Conservation (phyloP, 2,888 invertebrate genomes). For the Folsomia candida region DNA sequence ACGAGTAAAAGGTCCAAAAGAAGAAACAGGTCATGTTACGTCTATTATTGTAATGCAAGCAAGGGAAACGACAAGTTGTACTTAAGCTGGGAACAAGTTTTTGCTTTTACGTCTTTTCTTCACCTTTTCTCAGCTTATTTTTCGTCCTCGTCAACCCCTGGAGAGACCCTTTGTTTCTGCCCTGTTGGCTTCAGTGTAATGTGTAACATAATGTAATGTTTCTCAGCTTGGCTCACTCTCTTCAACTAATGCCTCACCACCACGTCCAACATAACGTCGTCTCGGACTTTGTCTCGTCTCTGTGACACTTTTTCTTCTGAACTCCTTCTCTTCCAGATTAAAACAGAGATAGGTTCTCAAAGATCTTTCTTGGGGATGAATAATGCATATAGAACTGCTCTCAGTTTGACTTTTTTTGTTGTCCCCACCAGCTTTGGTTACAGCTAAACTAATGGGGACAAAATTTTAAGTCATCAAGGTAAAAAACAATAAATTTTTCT, state of each 20-base stretch:
- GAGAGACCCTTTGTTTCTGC: constrained; percentile 15
- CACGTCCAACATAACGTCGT: neutral
- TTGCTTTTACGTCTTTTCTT: constrained; percentile 20
- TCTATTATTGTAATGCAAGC: neutral
- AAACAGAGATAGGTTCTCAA: neutral
- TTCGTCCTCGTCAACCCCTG: constrained; percentile 16
- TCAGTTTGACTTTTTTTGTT: neutral
- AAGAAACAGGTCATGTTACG: neutral
- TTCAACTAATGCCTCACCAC: neutral
- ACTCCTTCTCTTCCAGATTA: constrained; percentile 1
- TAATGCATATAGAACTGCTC: too few species aligned
- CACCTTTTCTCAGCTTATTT: constrained; percentile 19
- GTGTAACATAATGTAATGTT: constrained; percentile 18
- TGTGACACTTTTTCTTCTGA: constrained; percentile 3
- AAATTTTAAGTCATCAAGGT: too few species aligned
- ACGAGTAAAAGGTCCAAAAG: neutral
- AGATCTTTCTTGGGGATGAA: neutral
- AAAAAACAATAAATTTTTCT: too few species aligned
- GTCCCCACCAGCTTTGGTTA: too few species aligned
- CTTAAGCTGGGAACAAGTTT: constrained; percentile 14
- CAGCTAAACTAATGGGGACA: too few species aligned
- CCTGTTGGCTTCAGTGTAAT: constrained; percentile 19
- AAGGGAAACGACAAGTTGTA: neutral
- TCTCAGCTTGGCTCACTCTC: constrained; percentile 14
- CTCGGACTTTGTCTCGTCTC: neutral